Evolutionary conservation across 2,797 vertebrate genomes (phyloP), one percentile per base, ranked within the genome.

Genomic region (Mormyrus proboscirostris): DNA sequence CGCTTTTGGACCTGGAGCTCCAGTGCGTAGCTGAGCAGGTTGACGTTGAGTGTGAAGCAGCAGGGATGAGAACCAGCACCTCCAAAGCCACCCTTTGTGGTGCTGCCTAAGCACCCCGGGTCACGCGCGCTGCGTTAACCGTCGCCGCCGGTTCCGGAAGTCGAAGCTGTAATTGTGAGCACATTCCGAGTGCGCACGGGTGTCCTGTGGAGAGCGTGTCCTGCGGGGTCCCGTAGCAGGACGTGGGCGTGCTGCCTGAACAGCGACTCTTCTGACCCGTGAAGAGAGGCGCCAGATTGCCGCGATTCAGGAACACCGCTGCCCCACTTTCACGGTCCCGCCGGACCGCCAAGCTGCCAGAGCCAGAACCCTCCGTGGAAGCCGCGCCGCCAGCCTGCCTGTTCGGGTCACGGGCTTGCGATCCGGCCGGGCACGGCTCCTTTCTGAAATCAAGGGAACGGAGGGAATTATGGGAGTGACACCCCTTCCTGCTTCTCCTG

Each of bases 211-310:
- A 47, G 76, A 82, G 19, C 16, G 19, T 47, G 41, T 41, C 38
- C 76, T 44, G 41, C 76, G 76, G 76, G 76, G 76, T 41, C 76
- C 41, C 38, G 76, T 9, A 82, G 38, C 76, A 82, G 76, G 76
- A 82, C 41, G 41, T 44, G 76, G 76, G 76, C 38, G 41, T n/a
- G 76, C 76, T 82, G 76, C 38, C 76, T 47, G 76, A 47, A 82
- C 6, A 19, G 76, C 76, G 41, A 82, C 76, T 47, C 76, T 47
- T 8, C 38, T 47, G 76, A 82, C 76, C 76, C 41, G 38, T 82
- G 76, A 82, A 47, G 76, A 82, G 76, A 82, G 76, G 41, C 76
- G 41, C 76, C 76, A 82, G 76, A 82, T 82, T 82, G 76, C 76
- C 76, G 76, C 41, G 76, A 82, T 82, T 82, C 76, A 47, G 41